Percentiles rank a stretch among this genome's conserved stretches.
These are phyloP conservation scores for Chironomus tepperi DNA, from an alignment of 1,140 invertebrate species.

Conservation along the genomic window DNA sequence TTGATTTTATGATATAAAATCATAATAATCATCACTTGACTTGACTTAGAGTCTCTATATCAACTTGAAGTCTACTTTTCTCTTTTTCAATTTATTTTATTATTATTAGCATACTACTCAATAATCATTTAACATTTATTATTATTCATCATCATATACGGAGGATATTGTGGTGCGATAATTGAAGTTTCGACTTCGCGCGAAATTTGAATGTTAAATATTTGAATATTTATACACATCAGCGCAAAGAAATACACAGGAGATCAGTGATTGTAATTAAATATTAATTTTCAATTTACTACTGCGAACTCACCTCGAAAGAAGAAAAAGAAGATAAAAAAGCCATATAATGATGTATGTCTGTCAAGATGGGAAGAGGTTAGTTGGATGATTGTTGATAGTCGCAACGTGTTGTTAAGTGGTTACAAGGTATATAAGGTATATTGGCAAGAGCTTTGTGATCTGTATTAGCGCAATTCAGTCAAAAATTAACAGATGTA, in stretches of 20 bases:
- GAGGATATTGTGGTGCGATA: not conserved
- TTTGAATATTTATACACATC: not conserved
- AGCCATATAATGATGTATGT: too few relatives aligned
- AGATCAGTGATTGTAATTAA: conserved; percentile 13
- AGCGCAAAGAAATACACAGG: not conserved
- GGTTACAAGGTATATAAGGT: too few relatives aligned
- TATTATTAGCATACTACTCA: not conserved
- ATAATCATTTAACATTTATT: not conserved
- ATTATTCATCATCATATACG: not conserved
- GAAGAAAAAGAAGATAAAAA: too few relatives aligned
- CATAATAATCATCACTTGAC: not conserved
- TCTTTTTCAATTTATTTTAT: not conserved
- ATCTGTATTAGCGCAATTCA: too few relatives aligned
- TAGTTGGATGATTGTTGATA: too few relatives aligned
- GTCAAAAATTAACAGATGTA: too few relatives aligned
- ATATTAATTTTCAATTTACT: conserved; percentile 15
- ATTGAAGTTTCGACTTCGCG: conserved; percentile 1
- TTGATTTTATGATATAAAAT: not conserved
- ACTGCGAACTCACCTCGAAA: not conserved
- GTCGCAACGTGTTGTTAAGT: too few relatives aligned
- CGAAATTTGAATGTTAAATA: conserved; percentile 14
- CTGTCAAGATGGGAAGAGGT: too few relatives aligned
- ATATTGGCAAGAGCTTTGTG: too few relatives aligned
- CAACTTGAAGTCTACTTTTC: not conserved
- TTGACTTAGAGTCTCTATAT: not conserved